These are phyloP conservation scores for Drosophila orosa DNA, from an alignment of 1,140 invertebrate genomes.

Conservation along the genomic window DNA sequence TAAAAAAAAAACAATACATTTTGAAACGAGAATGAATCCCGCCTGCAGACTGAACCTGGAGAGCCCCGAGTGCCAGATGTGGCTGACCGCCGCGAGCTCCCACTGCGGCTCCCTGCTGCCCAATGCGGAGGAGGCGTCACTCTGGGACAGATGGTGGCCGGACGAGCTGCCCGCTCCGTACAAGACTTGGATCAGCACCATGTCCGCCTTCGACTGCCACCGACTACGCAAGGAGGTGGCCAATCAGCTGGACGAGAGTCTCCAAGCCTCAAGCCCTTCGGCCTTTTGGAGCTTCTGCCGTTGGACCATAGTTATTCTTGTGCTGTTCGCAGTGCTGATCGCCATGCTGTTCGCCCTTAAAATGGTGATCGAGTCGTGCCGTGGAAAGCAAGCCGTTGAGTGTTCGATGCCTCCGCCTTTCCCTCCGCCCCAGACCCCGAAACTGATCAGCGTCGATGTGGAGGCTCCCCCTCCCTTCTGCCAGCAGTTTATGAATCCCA, in stretches of 20 bases:
- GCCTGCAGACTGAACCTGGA: constrained; percentile 45
- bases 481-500: neutral
- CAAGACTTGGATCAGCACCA: constrained; percentile 32
- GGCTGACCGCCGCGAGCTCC: constrained; percentile 42
- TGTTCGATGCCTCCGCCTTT: neutral
- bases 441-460: neutral
- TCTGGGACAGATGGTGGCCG: constrained; percentile 64
- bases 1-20: constrained; percentile 8
- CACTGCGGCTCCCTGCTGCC: constrained; percentile 48
- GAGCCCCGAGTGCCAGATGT: constrained; percentile 50
- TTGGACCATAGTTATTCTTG: neutral
- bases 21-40: constrained; percentile 47
- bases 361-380: neutral
- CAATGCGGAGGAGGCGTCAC: constrained; percentile 24
- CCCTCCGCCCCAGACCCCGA: neutral
- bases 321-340: neutral
- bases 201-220: constrained; percentile 58
- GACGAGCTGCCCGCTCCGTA: constrained; percentile 11
- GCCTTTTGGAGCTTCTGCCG: neutral
- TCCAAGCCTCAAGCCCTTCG: neutral
- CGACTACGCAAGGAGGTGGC: constrained; percentile 42
- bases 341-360: neutral
- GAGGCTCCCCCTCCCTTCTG: neutral
- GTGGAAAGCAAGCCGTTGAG: too few species aligned
- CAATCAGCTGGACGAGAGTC: neutral